phyloP scores from a whole-genome alignment of 2,113 vertebrate genomes.

The Rutilus rutilus region DNA sequence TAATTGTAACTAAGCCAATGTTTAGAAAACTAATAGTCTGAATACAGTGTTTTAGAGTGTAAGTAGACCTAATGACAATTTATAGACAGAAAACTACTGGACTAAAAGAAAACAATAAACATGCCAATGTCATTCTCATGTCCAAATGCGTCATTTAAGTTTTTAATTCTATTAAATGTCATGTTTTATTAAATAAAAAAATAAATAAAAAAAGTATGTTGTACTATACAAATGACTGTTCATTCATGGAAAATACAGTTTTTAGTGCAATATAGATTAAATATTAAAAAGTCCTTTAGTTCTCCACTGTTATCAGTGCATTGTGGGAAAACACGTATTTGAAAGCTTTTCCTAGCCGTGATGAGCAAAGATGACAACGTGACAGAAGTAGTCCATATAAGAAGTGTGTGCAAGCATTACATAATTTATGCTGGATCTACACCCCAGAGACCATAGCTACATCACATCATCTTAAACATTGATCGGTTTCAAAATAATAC shows the following conservation, averaged over 20 bases:
- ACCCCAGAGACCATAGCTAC: background rate
- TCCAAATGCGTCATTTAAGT: too few relatives aligned
- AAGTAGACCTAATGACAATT: background rate
- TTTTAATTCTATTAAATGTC: background rate
- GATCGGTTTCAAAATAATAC: background rate
- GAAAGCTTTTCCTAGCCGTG: background rate
- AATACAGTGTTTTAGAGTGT: too few relatives aligned
- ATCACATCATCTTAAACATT: background rate
- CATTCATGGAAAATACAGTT: background rate
- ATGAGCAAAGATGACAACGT: background rate
- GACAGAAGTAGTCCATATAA: background rate
- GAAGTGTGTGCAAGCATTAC: background rate
- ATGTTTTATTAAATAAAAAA: background rate
- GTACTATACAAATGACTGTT: background rate
- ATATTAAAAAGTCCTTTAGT: background rate
- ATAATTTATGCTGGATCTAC: slow-evolving; percentile 4
- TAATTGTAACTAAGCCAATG: too few relatives aligned
- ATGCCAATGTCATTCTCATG: background rate
- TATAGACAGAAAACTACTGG: background rate
- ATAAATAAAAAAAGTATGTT: background rate
- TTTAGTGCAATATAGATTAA: background rate
- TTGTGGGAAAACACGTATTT: background rate
- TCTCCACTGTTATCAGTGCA: background rate
- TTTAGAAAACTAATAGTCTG: too few relatives aligned
- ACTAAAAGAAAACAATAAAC: background rate